Evolutionary conservation across 53 echinoderm and acorn worm genomes (phyloP), one percentile per base, ranked within the genome.

Genomic region (Holothuria scabra): DNA sequence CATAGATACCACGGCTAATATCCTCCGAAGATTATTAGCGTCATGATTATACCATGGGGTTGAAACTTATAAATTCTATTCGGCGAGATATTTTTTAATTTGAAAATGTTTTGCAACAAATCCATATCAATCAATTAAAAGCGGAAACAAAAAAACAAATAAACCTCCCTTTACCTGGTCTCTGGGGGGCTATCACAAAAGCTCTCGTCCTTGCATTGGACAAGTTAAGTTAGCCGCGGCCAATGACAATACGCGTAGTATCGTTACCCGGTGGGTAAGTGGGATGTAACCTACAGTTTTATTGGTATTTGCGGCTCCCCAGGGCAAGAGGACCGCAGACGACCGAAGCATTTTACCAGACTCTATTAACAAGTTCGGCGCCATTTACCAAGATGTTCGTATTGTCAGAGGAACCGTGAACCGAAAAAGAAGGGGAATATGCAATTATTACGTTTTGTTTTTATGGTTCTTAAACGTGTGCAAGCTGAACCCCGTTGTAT

Each of bases 381-480:
- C 57, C 79, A 29, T 52, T 31, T 58, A 10, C 21, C 30, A 79
- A 59, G 48, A 34, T 59, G 59, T 57, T 58, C 57, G 24, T 58
- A 79, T 26, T 79, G 46, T 79, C 79, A 79, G 23, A 79, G 79
- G 79, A 55, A 79, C 79, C 21, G n/a, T 79, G 56, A 56, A 79
- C 30, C 33, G 79, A 58, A 79, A 79, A 79, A 29, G 14, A 12
- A 28, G 48, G 25, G 37, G 34, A 59, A 57, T 28, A 13, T 57
- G 28, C 33, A 79, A 79, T 57, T 46, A 58, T 59, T 55, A 52
- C 56, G 79, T 52, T 75, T 28, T 71, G 28, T 37, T 37, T 37
- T 37, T 16, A 71, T 34, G 35, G 71, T 71, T 71, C 34, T 71
- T 21, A 23, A 23, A 52, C 52, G 52, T 52, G 52, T 4, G 18